Evolutionary conservation across 2,113 vertebrate genomes (phyloP), one percentile per base, ranked within the genome.

Genomic region (Peucedramus taeniatus): DNA sequence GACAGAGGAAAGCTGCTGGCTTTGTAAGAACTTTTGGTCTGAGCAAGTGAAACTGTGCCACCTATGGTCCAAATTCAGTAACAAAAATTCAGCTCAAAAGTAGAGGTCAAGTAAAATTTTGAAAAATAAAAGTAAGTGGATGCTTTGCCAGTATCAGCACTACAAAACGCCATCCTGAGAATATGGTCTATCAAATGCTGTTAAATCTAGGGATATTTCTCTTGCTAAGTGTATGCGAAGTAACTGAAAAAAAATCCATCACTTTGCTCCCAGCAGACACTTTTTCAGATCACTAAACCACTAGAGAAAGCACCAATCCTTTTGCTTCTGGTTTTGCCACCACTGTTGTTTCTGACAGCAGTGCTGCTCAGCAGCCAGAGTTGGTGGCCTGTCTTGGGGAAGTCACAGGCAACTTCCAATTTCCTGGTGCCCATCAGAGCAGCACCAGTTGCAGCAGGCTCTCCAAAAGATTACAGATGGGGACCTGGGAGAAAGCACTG

Each of bases 161-260:
- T 57, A 13, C 8, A 30, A 59, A 35, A 30, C 14, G 4, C 2
- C 16, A 40, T 42, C 13, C 24, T 37, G 28, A 57, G n/a, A 49
- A 70, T 13, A 37, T 4, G 4, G 7, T 44, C 42, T 39, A 42
- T 33, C 1, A 4, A 53, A 22, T 16, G 26, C 35, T 37, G 6
- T 31, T 45, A 37, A 63, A 39, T 42, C 37, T 28, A 59, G 18
- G 24, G 18, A 35, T 39, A 18, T 31, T 64, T 51, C 23, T 89
- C 37, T 63, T 33, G 27, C 5, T 39, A 23, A 1, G 0, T 33
- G 14, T 12, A 71, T 56, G 19, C 0, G 0, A 63, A 83, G 15
- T 49, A 44, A 64, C 6, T 13, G 21, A 70, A 79, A 74, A 72
- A 80, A 71, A n/a, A 5, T 11, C 50, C 53, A 37, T 14, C 37